phyloP scores from a whole-genome alignment of 2,113 vertebrate genomes.

The Psilopsiagon aymara region DNA sequence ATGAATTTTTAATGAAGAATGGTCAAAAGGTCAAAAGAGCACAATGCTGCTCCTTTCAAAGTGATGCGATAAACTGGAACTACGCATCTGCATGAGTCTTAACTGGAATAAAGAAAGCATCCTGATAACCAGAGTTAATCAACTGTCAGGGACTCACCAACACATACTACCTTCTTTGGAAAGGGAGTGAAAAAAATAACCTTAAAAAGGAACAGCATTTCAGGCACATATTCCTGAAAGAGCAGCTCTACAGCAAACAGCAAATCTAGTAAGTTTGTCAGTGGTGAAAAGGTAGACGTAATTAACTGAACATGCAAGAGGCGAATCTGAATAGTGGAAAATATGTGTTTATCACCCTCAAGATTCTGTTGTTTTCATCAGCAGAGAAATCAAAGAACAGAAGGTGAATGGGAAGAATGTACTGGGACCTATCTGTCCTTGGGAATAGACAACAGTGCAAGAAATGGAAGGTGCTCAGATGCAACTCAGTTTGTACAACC shows the following conservation, averaged over 20 bases:
- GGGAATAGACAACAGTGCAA: neutral
- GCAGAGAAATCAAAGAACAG: neutral
- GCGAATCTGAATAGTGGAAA: neutral
- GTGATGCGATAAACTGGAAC: neutral
- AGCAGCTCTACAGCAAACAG: neutral
- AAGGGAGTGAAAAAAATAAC: neutral
- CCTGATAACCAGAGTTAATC: neutral
- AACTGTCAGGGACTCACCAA: neutral
- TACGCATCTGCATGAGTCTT: neutral
- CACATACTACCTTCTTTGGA: neutral
- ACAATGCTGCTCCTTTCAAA: neutral
- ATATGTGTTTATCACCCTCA: neutral
- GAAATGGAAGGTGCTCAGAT: neutral
- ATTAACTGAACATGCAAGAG: neutral
- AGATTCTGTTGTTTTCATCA: neutral
- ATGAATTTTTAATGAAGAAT: slow-evolving; percentile 9
- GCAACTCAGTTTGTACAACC: neutral
- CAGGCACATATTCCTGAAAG: neutral
- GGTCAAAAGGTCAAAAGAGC: slow-evolving; percentile 34
- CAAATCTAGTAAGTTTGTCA: neutral
- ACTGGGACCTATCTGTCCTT: neutral
- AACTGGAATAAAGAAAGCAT: neutral
- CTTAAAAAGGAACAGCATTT: neutral
- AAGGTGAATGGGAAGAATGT: neutral
- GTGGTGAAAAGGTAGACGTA: neutral